Base-by-base conservation (phyloP, 1,140 invertebrate species). In the Palaemon carinicauda region DNA sequence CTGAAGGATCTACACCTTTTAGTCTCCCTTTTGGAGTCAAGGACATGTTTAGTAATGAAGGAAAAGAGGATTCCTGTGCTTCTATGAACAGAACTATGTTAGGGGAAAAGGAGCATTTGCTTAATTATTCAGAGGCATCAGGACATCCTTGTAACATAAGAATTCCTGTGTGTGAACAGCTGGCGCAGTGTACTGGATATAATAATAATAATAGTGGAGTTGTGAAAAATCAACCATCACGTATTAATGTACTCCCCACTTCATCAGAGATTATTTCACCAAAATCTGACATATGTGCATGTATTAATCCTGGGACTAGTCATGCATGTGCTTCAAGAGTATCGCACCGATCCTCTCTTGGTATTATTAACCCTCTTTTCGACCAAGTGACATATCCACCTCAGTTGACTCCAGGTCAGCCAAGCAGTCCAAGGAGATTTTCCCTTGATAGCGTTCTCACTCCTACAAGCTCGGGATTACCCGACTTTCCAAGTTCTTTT, bases 151-250 rank as follows among this genome's bases (percentile, higher is more conserved):
- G 60, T 14, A 51, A 75, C 69, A 51, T 69, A 50, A 65, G 65
- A 24, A 27, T 60, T 24, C 50, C 41, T 41, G 41, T 12, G 7
- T 41, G 41, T 41, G 41, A 41, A 41, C 41, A 41, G 12, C 12
- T 12, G 7, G 12, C 12, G 41, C 41, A 29, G 5, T 65, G 65
- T 53, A 60, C 78, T 12, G 51, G 84, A n/a, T 80, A 78, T 51
- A 73, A 80, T 51, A 86, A 80, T 51, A 86, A 77, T 10, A 80
- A 86, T 24, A 77, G 54, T n/a, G 84, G 80, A 54, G 84, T 86
- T 27, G 84, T 86, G n/a, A 73, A 78, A 27, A 86, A 41, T 31
- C 84, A 86, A 15, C 84, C 84, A 2, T 80, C 78, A 12, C 69
- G 77, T 54, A 77, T 77, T 1, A 78, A 78, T 3, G 19, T 86